Evolutionary conservation across 2,797 vertebrate species (phyloP), one percentile per base, ranked within the genome.

Genomic region (Hypotaenidia philippensis): DNA sequence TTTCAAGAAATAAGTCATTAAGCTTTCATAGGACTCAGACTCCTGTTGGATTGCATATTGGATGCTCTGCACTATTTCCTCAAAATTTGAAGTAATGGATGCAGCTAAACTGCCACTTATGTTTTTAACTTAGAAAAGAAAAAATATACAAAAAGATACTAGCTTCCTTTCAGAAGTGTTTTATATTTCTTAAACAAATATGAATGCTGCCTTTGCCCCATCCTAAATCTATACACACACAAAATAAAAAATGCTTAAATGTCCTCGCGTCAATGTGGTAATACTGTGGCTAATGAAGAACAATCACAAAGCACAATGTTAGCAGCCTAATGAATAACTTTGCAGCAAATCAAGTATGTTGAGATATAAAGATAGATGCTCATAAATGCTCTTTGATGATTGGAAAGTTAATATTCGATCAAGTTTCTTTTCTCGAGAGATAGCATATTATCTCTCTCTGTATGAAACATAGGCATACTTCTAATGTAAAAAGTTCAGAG

Each of bases 1-100:
- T 80, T 97, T 95, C 79, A 74, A 94, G 83, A 97, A 97, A 91
- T 44, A 95, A 95, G 25, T 87, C 60, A 94, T 85, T 80, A 96
- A 59, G 31, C 10, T 85, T 97, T 95, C 79, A 55, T 15, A 80
- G 47, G 47, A 92, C 66, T 96, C 64, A 78, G 22, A 6, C 5
- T 66, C 25, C 82, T 77, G 36, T 45, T 92, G 31, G 44, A 50
- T 63, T 84, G 32, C 45, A 15, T 87, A 61, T 36, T 59, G 21
- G 21, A 61, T 82, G 23, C 14, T 92, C 79, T 86, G 34, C 18
- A 63, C 49, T 74, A 71, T 94, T 85, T 83, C 59, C 55, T 95
- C 75, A 61, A 83, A 94, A 83, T 61, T 27, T 82, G 29, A 94
- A 94, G 29, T 38, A 64, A 83, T 12, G 17, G 14, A 44, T 90